Conservation (phyloP, 2,888 invertebrate genomes). For the Phengaris arion region DNA sequence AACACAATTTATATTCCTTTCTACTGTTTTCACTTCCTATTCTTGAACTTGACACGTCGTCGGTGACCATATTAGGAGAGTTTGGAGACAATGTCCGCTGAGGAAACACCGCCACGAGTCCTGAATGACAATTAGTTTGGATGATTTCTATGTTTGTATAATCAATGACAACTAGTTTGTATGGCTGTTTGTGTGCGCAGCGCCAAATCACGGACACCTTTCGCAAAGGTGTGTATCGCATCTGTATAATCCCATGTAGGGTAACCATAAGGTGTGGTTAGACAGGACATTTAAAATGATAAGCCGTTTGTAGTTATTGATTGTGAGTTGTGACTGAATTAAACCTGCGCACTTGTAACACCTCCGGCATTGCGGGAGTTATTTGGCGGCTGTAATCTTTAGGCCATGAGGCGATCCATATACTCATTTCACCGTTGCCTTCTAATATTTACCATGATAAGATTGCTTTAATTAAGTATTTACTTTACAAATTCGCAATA, state of each 20-base stretch:
- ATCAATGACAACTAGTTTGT: constrained; percentile 32
- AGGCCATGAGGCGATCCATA: no score
- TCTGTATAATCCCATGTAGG: constrained; percentile 61
- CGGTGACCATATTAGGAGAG: constrained; percentile 39
- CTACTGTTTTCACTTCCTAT: constrained; percentile 3
- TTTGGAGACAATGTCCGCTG: constrained; percentile 36
- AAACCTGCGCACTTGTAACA: no score
- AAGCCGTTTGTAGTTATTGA: not conserved
- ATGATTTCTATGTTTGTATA: not conserved
- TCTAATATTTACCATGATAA: no score
- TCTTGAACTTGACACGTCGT: not conserved
- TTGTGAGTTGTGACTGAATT: no score
- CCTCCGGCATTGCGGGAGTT: no score
- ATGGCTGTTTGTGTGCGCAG: not conserved
- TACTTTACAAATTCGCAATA: no score
- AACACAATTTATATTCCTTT: constrained; percentile 6
- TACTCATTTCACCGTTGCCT: no score
- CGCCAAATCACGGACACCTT: constrained; percentile 43
- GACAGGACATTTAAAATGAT: not conserved
- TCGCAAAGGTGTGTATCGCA: constrained; percentile 60
- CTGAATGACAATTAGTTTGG: constrained; percentile 37
- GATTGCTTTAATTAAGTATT: no score
- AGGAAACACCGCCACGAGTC: constrained; percentile 29
- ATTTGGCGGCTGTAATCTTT: no score
- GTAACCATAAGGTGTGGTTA: constrained; percentile 40